Base-by-base conservation (phyloP, 1,140 invertebrate genomes). In the Chelonus insularis region DNA sequence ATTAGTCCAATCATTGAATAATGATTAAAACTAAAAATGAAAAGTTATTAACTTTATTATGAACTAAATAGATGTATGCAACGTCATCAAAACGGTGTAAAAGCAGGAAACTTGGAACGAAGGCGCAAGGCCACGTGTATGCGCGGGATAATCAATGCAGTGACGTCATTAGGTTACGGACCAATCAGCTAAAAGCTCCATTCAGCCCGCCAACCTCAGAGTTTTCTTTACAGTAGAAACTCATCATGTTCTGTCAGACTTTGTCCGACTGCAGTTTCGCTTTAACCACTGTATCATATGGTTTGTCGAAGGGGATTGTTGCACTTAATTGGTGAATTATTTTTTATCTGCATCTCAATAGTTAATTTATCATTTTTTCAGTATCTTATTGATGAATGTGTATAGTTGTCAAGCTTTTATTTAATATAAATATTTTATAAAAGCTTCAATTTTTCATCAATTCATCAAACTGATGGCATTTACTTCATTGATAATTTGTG, bases 71-170 rank as follows among this genome's bases (percentile, higher is more conserved):
- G 14, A 50, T 14, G 7, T 23, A 2, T 11, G 20, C 21, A 23
- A 48, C 11, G 32, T 51, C 7, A 9, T 8, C 20, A 48, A 32
- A 29, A 29, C 34, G 18, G 47, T 25, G 25, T 60, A 47, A 39
- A 25, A 57, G 21, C 45, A 18, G 37, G 51, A 54, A 39, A 62
- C 37, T 16, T 43, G 51, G 50, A 55, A n/a, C 16, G 50, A 54
- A 23, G 25, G 50, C 32, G 52, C 56, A 68, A 66, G 52, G 72
- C 75, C 78, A 80, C 77, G 79, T 80, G 79, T 77, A 68, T 72
- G 76, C 75, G 72, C 74, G 72, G 73, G 71, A 78, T 73, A 81
- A 80, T 80, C 78, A 81, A 80, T 79, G 74, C 70, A 72, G 68
- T 79, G 79, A 82, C 80, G 80, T 80, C 77, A 80, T 72, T 48